Evolutionary conservation across 2,888 invertebrate species (phyloP).

Genomic region (Notodonta ziczac): DNA sequence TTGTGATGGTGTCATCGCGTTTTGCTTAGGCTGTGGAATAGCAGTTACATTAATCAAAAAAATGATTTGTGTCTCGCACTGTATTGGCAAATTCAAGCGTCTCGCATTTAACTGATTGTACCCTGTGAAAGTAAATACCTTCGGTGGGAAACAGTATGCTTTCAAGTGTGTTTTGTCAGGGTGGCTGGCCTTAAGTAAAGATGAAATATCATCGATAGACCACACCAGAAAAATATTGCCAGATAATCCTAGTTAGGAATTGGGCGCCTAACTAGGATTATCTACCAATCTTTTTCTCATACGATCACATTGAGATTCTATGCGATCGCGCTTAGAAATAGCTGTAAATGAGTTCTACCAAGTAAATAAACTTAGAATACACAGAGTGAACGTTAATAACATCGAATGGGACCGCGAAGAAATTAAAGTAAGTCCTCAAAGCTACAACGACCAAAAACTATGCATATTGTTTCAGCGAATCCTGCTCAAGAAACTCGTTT

Average conservation of each 20-base stretch:
- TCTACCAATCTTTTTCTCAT: too few species aligned
- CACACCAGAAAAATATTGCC: too few species aligned
- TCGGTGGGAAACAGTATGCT: too few species aligned
- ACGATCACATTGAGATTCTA: background rate
- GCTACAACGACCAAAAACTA: constrained; percentile 16
- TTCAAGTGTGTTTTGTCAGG: too few species aligned
- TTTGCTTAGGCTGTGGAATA: constrained; percentile 44
- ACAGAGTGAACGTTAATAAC: background rate
- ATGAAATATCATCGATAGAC: too few species aligned
- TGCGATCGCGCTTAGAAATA: background rate
- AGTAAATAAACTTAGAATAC: background rate
- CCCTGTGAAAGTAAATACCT: too few species aligned
- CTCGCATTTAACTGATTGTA: too few species aligned
- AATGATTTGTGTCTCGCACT: background rate
- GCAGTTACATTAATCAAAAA: constrained; percentile 43
- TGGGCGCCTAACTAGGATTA: too few species aligned
- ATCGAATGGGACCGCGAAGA: background rate
- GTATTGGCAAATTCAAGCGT: background rate
- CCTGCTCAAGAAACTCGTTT: constrained; percentile 25
- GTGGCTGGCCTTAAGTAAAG: too few species aligned
- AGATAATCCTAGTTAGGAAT: too few species aligned
- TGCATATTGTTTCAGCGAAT: constrained; percentile 13
- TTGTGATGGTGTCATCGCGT: constrained; percentile 50
- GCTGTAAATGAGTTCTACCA: background rate
- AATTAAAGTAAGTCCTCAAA: constrained; percentile 11